These are phyloP conservation scores for Panagrolaimus sp. DNA, from an alignment of 1,140 invertebrate species.

Conservation along the genomic window DNA sequence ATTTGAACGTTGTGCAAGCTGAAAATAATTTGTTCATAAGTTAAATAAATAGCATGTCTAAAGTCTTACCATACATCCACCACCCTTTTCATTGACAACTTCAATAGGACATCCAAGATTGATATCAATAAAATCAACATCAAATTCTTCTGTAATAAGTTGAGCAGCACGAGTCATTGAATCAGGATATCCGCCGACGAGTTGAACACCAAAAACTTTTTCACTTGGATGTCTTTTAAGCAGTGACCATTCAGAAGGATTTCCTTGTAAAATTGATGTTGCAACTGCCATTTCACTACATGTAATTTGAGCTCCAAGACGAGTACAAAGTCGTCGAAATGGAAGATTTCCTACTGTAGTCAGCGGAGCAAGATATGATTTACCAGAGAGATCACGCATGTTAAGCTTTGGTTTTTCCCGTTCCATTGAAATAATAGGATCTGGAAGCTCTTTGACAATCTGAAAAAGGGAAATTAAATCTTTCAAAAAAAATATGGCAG, in stretches of 20 bases:
- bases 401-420: conserved; percentile 52
- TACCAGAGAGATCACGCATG: conserved; percentile 74
- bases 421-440: conserved; percentile 37
- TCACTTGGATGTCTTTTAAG: conserved; percentile 84
- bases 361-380: conserved; percentile 84
- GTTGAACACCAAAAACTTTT: conserved; percentile 82
- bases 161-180: conserved; percentile 79
- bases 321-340: conserved; percentile 89
- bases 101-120: conserved; percentile 77
- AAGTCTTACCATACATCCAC: conserved; percentile 76
- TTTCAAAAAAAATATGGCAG: conserved; percentile 65
- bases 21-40: too few relatives aligned
- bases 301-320: conserved; percentile 89
- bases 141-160: conserved; percentile 73
- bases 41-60: too few relatives aligned
- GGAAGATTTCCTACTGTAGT: conserved; percentile 97
- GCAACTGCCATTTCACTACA: conserved; percentile 96
- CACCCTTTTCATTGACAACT: conserved; percentile 77
- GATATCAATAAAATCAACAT: conserved; percentile 85
- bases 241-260: conserved; percentile 81
- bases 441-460: conserved; percentile 8
- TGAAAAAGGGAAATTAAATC: conserved; percentile 27
- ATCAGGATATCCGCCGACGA: conserved; percentile 87
- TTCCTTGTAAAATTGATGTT: conserved; percentile 76
- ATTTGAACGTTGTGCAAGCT: not conserved